Evolutionary conservation across 2,797 vertebrate genomes (phyloP).

Genomic region (Protosalanx chinensis): DNA sequence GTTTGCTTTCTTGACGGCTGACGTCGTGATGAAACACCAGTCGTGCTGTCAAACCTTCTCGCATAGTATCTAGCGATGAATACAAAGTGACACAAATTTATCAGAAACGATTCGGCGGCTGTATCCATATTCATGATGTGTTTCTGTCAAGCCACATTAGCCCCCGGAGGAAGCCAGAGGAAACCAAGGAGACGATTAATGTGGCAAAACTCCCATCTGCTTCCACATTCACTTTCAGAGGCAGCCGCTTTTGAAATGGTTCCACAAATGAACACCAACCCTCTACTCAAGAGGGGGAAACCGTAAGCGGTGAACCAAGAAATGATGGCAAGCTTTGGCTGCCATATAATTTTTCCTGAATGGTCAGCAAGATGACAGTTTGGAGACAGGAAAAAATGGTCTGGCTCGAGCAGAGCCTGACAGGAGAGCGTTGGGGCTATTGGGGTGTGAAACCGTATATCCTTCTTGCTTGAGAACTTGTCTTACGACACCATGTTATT

Average conservation of each 20-base stretch:
- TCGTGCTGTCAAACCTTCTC: not conserved
- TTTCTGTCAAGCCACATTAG: conserved; percentile 59
- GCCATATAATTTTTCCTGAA: conserved; percentile 63
- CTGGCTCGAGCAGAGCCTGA: conserved; percentile 45
- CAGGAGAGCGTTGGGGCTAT: conserved; percentile 52
- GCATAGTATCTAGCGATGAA: conserved; percentile 1
- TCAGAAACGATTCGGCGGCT: conserved; percentile 20
- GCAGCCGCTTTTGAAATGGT: conserved; percentile 53
- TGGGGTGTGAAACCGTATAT: conserved; percentile 60
- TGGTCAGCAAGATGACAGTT: conserved; percentile 63
- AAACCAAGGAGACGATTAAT: conserved; percentile 47
- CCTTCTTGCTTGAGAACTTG: conserved; percentile 37
- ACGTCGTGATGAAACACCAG: not conserved
- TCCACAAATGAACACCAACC: conserved; percentile 57
- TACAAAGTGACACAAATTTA: conserved; percentile 13
- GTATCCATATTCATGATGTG: conserved; percentile 45
- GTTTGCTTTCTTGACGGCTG: not conserved
- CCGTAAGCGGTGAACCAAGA: conserved; percentile 63
- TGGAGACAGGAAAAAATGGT: conserved; percentile 50
- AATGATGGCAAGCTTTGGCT: conserved; percentile 61
- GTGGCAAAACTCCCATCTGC: conserved; percentile 49
- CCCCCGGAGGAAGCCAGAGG: conserved; percentile 29
- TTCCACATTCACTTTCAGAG: conserved; percentile 45
- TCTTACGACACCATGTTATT: conserved; percentile 40
- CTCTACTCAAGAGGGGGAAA: conserved; percentile 49